Percentiles rank a stretch among this genome's conserved stretches.
phyloP scores from a whole-genome alignment of 1,140 invertebrate species.

The Chionoecetes opilio region DNA sequence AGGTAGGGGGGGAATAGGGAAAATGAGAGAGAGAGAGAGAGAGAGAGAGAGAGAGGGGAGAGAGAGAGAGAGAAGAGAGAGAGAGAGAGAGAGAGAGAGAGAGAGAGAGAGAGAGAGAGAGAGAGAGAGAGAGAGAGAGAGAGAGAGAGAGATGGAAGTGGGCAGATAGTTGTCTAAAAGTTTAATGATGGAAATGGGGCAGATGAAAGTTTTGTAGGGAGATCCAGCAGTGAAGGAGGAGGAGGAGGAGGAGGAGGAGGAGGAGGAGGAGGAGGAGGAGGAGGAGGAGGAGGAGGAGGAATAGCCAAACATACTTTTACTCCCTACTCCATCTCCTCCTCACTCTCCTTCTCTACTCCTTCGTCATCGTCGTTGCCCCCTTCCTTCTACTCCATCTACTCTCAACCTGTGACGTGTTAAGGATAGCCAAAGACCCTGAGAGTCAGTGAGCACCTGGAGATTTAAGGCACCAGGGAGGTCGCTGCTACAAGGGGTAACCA shows the following conservation, averaged over 20 bases:
- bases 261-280: neutral
- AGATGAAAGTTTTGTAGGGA: neutral
- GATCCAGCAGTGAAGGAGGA: neutral
- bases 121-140: neutral
- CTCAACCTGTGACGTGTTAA: too few relatives aligned
- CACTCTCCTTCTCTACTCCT: too few relatives aligned
- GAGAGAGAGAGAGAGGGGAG: too few relatives aligned
- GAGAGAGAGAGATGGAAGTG: neutral
- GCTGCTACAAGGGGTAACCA: too few relatives aligned
- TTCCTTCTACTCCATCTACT: too few relatives aligned
- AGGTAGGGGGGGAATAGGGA: neutral
- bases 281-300: neutral
- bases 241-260: neutral
- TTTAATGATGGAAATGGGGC: neutral
- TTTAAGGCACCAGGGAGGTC: too few relatives aligned
- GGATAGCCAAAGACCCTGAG: too few relatives aligned
- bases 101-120: slow-evolving; percentile 8
- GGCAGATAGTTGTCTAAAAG: neutral
- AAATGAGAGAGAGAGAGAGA: neutral
- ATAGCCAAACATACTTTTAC: neutral
- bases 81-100: neutral
- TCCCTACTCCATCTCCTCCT: neutral
- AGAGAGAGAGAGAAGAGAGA: neutral
- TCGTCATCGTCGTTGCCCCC: too few relatives aligned
- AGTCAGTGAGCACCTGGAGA: too few relatives aligned